Evolutionary conservation across 2,888 invertebrate genomes (phyloP).

Genomic region (Marronus borbonicus): DNA sequence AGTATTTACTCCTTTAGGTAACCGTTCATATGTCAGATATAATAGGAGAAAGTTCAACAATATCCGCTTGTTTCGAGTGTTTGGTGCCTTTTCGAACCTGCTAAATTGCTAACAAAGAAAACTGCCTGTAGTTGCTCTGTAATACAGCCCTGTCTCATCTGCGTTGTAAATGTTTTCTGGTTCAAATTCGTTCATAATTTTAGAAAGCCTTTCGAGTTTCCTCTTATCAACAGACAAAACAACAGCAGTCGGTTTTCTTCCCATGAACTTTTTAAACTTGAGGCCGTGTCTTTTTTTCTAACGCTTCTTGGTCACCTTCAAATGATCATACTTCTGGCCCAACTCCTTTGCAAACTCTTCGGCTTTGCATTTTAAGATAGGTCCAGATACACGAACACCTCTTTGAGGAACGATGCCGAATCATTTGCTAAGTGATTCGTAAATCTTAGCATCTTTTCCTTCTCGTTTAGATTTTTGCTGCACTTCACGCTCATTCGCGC

Average conservation of each 20-base stretch:
- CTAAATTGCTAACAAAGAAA: neutral
- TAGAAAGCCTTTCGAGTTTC: neutral
- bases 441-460: constrained; percentile 4
- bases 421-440: neutral
- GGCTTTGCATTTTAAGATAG: neutral
- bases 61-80: too few species aligned
- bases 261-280: constrained; percentile 4
- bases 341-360: neutral
- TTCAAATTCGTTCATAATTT: constrained; percentile 7
- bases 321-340: neutral
- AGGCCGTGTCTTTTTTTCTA: neutral
- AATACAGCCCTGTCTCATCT: neutral
- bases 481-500: neutral
- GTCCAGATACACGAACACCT: neutral
- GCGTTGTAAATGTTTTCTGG: neutral
- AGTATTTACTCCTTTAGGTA: too few species aligned
- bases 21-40: too few species aligned
- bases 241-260: neutral
- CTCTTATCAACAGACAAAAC: constrained; percentile 8
- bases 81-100: neutral
- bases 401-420: neutral
- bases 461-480: neutral
- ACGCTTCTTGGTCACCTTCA: too few species aligned
- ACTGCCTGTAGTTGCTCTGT: neutral
- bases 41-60: too few species aligned